A percentile compares a stretch with the other conserved stretches of the same genome.
Evolutionary conservation across 1,140 invertebrate genomes (phyloP).

Genomic region (Nilaparvata lugens): DNA sequence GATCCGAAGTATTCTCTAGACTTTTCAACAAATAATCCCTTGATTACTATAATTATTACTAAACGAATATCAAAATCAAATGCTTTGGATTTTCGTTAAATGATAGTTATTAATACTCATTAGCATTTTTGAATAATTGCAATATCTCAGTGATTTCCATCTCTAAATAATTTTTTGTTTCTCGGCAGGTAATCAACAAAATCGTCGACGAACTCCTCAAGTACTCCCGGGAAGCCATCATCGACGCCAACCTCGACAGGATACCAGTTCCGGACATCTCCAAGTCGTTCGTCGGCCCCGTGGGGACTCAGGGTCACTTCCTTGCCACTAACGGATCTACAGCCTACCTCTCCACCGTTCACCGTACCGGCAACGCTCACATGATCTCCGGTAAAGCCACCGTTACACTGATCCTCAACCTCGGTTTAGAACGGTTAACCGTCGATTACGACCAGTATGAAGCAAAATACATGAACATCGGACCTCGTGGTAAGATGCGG

Average conservation of each 20-base stretch:
- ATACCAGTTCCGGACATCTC: background rate
- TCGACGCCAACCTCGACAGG: background rate
- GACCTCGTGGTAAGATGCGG: background rate
- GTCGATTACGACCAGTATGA: background rate
- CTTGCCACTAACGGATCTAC: background rate
- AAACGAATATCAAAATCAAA: no score
- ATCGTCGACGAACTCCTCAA: background rate
- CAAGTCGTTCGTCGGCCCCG: background rate
- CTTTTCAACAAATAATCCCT: no score
- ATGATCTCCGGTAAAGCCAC: background rate
- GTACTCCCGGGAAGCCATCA: background rate
- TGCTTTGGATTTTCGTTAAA: no score
- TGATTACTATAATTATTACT: no score
- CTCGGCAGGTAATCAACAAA: slow-evolving; percentile 1
- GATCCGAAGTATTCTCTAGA: no score
- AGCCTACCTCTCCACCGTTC: background rate
- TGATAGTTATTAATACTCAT: no score
- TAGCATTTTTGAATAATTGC: no score
- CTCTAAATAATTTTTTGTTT: no score
- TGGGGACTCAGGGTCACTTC: background rate
- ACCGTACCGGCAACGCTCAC: background rate
- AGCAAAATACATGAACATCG: background rate
- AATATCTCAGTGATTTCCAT: no score
- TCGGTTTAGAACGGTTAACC: background rate
- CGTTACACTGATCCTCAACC: background rate